Evolutionary conservation across 1,140 invertebrate genomes (phyloP).

Genomic region (Druon quercuslanigerum): DNA sequence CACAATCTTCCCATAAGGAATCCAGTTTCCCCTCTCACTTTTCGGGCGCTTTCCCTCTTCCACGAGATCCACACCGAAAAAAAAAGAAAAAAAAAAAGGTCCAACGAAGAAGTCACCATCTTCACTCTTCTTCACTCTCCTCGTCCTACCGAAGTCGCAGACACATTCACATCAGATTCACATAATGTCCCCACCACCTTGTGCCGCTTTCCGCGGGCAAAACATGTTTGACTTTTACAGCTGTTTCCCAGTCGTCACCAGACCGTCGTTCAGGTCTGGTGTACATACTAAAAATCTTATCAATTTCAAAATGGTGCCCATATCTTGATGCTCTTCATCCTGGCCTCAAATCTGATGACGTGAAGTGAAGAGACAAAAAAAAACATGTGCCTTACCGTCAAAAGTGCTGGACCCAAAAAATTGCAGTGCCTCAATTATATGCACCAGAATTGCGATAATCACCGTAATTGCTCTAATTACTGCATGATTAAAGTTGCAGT

Average conservation of each 20-base stretch:
- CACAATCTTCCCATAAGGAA: too few species aligned
- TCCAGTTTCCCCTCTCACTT: too few species aligned
- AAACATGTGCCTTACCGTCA: not conserved
- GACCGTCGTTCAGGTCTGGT: conserved; percentile 51
- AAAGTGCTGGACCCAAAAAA: conserved; percentile 17
- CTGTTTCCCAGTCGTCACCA: conserved; percentile 62
- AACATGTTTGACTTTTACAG: conserved; percentile 46
- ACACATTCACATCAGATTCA: not conserved
- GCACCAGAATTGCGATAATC: not conserved
- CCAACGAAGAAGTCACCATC: too few species aligned
- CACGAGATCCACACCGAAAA: too few species aligned
- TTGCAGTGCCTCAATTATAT: not conserved
- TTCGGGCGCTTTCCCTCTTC: too few species aligned
- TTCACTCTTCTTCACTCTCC: not conserved
- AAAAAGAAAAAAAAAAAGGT: too few species aligned
- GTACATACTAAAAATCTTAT: conserved; percentile 15
- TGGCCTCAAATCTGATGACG: not conserved
- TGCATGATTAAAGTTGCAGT: too few species aligned
- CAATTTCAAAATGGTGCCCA: conserved; percentile 43
- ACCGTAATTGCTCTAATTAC: not conserved
- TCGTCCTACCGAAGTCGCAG: not conserved
- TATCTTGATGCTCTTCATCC: not conserved
- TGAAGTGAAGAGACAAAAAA: not conserved
- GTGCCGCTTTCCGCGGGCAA: conserved; percentile 29
- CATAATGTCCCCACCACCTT: not conserved